These are phyloP conservation scores for Cyphomyrus discorhynchus DNA, from an alignment of 2,113 vertebrate genomes.

Conservation along the genomic window DNA sequence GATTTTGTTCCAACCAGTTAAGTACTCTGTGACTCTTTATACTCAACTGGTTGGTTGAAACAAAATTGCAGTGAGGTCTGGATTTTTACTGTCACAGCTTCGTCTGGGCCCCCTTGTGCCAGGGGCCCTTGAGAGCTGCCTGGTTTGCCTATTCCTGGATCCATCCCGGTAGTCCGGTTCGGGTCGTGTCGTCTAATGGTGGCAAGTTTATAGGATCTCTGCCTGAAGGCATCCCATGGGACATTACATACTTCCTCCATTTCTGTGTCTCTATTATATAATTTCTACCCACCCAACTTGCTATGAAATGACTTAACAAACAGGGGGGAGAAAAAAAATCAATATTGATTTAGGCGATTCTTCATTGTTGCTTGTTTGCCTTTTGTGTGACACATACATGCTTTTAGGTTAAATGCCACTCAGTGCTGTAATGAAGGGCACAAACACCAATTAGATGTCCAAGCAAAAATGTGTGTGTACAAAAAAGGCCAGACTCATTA, in stretches of 20 bases:
- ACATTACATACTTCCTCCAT: neutral
- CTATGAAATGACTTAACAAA: neutral
- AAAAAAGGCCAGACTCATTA: neutral
- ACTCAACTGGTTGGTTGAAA: neutral
- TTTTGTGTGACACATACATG: neutral
- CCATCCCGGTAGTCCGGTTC: neutral
- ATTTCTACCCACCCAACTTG: neutral
- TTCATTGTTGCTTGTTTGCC: neutral
- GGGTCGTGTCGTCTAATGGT: neutral
- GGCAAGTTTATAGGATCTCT: neutral
- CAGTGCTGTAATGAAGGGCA: neutral
- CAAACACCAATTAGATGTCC: neutral
- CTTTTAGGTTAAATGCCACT: neutral
- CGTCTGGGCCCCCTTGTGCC: neutral
- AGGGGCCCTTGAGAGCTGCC: neutral
- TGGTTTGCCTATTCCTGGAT: neutral
- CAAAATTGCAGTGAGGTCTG: neutral
- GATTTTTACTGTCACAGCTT: neutral
- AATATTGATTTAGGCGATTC: neutral
- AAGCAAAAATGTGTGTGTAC: neutral
- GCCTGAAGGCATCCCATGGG: neutral
- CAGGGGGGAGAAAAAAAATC: neutral
- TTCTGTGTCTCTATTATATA: neutral
- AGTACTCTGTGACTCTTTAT: neutral
- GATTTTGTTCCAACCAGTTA: neutral